phyloP scores from a whole-genome alignment of 1,140 invertebrate genomes.

The Hylyphantes graminicola region DNA sequence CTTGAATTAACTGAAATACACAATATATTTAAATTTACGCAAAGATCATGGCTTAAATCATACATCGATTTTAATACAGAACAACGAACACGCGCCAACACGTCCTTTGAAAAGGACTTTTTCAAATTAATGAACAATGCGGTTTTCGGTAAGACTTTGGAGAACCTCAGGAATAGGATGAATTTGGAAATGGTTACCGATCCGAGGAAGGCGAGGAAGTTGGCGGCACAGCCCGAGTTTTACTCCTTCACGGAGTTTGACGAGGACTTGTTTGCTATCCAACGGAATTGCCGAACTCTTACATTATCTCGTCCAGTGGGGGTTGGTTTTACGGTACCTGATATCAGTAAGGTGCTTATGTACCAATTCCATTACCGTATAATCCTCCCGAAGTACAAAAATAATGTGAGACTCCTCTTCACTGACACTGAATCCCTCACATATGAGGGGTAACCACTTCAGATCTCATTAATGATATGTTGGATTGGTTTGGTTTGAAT shows the following conservation, averaged over 20 bases:
- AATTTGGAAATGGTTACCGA: slow-evolving; percentile 5
- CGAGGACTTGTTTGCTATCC: slow-evolving; percentile 3
- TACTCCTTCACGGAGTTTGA: not conserved
- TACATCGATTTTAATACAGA: slow-evolving; percentile 67
- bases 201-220: no score
- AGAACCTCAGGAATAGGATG: slow-evolving; percentile 12
- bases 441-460: no score
- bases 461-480: no score
- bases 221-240: not conserved
- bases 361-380: slow-evolving; percentile 64
- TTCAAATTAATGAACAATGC: slow-evolving; percentile 17
- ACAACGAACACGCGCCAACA: slow-evolving; percentile 35
- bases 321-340: not conserved
- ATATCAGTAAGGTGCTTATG: slow-evolving; percentile 14
- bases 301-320: slow-evolving; percentile 3
- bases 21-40: slow-evolving; percentile 62
- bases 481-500: no score
- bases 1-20: slow-evolving; percentile 62
- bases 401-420: slow-evolving; percentile 42
- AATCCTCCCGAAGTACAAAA: no score
- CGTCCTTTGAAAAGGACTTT: slow-evolving; percentile 62
- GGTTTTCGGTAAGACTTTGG: slow-evolving; percentile 11
- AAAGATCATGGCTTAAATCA: not conserved
- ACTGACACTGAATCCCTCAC: slow-evolving; percentile 17
- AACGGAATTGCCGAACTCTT: not conserved